phyloP scores from a whole-genome alignment of 2,888 invertebrate species.

The Graphium colonna region DNA sequence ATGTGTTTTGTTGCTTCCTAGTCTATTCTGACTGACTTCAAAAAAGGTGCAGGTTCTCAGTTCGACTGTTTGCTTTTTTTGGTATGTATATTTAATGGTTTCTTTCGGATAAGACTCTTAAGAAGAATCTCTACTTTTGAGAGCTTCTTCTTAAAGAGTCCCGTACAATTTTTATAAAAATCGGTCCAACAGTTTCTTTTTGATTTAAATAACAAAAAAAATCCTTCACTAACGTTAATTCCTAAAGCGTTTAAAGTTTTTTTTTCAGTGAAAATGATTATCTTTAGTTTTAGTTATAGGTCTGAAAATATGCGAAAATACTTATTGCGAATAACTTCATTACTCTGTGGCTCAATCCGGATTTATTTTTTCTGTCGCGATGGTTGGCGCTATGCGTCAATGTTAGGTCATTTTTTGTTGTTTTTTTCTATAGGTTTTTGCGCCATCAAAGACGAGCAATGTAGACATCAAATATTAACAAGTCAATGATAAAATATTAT shows the following conservation, averaged over 20 bases:
- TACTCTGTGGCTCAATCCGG: constrained; percentile 7
- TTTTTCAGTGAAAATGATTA: background rate
- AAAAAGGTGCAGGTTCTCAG: too few species aligned
- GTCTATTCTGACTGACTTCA: too few species aligned
- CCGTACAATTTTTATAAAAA: background rate
- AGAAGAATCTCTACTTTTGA: too few species aligned
- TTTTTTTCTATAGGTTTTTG: constrained; percentile 2
- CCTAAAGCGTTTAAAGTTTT: background rate
- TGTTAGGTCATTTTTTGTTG: constrained; percentile 4
- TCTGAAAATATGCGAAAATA: background rate
- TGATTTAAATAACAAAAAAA: background rate
- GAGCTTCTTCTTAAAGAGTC: too few species aligned
- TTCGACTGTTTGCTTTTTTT: too few species aligned
- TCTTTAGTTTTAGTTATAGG: background rate
- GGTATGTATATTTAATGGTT: too few species aligned
- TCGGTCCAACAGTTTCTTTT: background rate
- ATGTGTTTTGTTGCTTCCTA: too few species aligned
- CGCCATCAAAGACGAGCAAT: constrained; percentile 3
- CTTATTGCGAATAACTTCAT: background rate
- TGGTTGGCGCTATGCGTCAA: constrained; percentile 2
- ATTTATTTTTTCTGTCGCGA: constrained; percentile 1
- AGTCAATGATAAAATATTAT: background rate
- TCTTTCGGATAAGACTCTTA: too few species aligned
- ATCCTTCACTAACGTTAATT: background rate
- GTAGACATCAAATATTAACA: constrained; percentile 20